A percentile compares a stretch with the other conserved stretches of the same genome.
Evolutionary conservation across 23 tunicate species (phyloP).

Genomic region (Halocynthia roretzi): DNA sequence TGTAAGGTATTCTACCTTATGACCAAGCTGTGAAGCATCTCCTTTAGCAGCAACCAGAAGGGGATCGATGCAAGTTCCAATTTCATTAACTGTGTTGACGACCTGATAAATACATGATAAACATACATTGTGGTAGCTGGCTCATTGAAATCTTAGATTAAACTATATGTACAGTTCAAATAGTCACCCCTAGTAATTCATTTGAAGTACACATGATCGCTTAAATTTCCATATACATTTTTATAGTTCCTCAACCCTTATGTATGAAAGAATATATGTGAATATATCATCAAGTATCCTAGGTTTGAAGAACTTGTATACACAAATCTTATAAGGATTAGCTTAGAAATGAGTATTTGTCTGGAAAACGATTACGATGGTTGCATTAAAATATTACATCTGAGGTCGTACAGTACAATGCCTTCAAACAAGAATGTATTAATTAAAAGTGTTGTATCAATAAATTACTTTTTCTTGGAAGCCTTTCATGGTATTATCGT

Average conservation of each 20-base stretch:
- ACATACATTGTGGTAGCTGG: too few relatives aligned
- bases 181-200: too few relatives aligned
- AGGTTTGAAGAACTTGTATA: not conserved
- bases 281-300: not conserved
- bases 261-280: not conserved
- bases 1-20: conserved; percentile 32
- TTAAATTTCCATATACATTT: too few relatives aligned
- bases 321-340: too few relatives aligned
- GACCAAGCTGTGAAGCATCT: conserved; percentile 92
- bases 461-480: conserved; percentile 80
- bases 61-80: conserved; percentile 76
- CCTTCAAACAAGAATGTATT: too few relatives aligned
- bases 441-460: not conserved
- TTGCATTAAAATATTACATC: too few relatives aligned
- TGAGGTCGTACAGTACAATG: too few relatives aligned
- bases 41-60: conserved; percentile 82
- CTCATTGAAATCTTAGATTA: too few relatives aligned
- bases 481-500: conserved; percentile 72
- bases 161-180: not conserved
- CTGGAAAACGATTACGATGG: too few relatives aligned
- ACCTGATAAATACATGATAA: conserved; percentile 30
- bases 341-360: too few relatives aligned
- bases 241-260: not conserved
- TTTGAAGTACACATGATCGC: too few relatives aligned
- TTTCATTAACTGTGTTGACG: conserved; percentile 92